Evolutionary conservation across 2,797 vertebrate genomes (phyloP).

Genomic region (Pagetopsis macropterus): DNA sequence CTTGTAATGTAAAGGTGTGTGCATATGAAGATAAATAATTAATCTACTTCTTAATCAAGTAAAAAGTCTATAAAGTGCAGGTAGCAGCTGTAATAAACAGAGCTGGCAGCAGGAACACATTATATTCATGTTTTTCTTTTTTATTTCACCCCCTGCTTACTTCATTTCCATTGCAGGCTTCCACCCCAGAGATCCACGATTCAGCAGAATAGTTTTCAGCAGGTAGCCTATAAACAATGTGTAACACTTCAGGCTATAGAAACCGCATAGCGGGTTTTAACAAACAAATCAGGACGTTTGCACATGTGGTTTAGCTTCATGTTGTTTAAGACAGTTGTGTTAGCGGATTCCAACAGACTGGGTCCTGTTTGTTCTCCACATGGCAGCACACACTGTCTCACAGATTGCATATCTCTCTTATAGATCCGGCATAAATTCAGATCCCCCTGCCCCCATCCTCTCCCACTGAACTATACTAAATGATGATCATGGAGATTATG

Average conservation of each 20-base stretch:
- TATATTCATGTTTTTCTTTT: slow-evolving; percentile 14
- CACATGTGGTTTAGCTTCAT: slow-evolving; percentile 60
- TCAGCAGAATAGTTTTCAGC: slow-evolving; percentile 40
- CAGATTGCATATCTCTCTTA: slow-evolving; percentile 47
- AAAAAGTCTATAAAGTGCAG: slow-evolving; percentile 15
- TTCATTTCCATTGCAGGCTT: slow-evolving; percentile 38
- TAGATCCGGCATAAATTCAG: slow-evolving; percentile 53
- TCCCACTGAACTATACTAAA: slow-evolving; percentile 69
- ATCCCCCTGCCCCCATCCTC: slow-evolving; percentile 32
- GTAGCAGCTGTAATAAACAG: slow-evolving; percentile 19
- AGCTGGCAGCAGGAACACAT: slow-evolving; percentile 26
- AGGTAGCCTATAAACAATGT: slow-evolving; percentile 52
- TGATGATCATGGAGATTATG: slow-evolving; percentile 81
- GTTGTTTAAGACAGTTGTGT: slow-evolving; percentile 61
- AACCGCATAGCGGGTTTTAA: slow-evolving; percentile 36
- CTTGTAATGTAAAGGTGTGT: slow-evolving; percentile 19
- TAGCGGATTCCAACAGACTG: slow-evolving; percentile 50
- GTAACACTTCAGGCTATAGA: slow-evolving; percentile 44
- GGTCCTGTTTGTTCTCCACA: slow-evolving; percentile 69
- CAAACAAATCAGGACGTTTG: slow-evolving; percentile 62
- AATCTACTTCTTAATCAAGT: slow-evolving; percentile 31
- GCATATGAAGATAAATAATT: slow-evolving; percentile 44
- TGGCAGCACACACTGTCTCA: slow-evolving; percentile 49
- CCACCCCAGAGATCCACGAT: slow-evolving; percentile 35
- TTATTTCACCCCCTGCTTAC: slow-evolving; percentile 17